These are phyloP conservation scores for Cephalotes varians DNA, from an alignment of 2,888 invertebrate species.

Conservation along the genomic window DNA sequence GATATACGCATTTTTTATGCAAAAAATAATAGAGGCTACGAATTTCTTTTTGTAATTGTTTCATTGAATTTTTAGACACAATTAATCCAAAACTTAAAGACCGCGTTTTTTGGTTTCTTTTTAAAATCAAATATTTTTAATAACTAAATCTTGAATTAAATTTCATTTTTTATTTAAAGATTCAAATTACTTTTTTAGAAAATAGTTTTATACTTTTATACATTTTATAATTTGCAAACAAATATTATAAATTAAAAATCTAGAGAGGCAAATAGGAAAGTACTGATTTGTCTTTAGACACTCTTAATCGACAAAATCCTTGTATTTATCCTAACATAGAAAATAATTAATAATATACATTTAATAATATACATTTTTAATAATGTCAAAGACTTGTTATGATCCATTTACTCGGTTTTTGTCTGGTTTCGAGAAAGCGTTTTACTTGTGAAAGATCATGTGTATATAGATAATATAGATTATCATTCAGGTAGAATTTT, in stretches of 20 bases:
- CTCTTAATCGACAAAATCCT: not conserved
- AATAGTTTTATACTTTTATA: not conserved
- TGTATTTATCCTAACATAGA: not conserved
- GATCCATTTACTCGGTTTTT: not conserved
- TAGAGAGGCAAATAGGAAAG: not conserved
- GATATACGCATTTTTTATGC: not conserved
- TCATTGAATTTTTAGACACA: not conserved
- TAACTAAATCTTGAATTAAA: not conserved
- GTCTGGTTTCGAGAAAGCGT: constrained; percentile 7
- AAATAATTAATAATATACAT: not conserved
- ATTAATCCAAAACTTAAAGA: not conserved
- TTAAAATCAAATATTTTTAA: not conserved
- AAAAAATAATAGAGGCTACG: not conserved
- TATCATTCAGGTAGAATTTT: not conserved
- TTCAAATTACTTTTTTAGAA: not conserved
- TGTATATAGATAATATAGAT: too few species aligned
- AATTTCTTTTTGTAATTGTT: not conserved
- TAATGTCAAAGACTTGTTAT: constrained; percentile 1
- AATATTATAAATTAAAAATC: not conserved
- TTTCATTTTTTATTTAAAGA: not conserved
- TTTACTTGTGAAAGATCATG: not conserved
- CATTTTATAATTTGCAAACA: not conserved
- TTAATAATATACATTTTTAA: not conserved
- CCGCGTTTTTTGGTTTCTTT: not conserved
- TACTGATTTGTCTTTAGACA: not conserved